A percentile compares a stretch with the other conserved stretches of the same genome.
Conservation (phyloP, 2,888 invertebrate genomes). For the Chalcis sispes region DNA sequence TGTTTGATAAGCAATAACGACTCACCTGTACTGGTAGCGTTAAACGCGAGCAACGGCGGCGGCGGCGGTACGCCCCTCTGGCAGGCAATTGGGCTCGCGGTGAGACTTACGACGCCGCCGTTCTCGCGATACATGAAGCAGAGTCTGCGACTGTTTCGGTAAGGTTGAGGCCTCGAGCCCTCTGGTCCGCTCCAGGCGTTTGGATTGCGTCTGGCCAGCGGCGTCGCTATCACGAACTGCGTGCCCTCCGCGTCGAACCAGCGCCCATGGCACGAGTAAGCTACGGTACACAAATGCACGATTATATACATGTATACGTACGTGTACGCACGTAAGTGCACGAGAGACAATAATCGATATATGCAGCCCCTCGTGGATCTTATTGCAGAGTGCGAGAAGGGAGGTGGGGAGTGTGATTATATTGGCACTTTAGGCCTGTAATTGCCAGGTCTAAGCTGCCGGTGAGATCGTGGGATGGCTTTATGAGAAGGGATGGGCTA, state of each 20-base stretch:
- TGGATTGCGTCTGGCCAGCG: slow-evolving; percentile 78
- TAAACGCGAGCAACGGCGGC: slow-evolving; percentile 80
- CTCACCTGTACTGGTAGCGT: slow-evolving; percentile 84
- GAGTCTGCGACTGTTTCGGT: slow-evolving; percentile 79
- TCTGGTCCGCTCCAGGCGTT: slow-evolving; percentile 70
- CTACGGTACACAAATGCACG: slow-evolving; percentile 77
- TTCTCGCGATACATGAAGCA: slow-evolving; percentile 87
- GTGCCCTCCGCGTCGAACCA: slow-evolving; percentile 89
- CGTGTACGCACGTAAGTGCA: neutral
- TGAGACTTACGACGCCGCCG: slow-evolving; percentile 74
- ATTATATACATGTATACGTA: neutral
- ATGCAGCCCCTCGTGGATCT: slow-evolving; percentile 20
- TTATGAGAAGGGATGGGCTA: slow-evolving; percentile 5
- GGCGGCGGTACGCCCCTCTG: slow-evolving; percentile 72
- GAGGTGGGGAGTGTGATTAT: neutral
- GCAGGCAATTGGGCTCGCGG: slow-evolving; percentile 74
- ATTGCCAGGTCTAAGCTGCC: slow-evolving; percentile 3
- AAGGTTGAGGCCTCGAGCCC: slow-evolving; percentile 73
- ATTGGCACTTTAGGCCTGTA: slow-evolving; percentile 22
- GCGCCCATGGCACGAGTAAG: slow-evolving; percentile 92
- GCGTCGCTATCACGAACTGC: slow-evolving; percentile 89
- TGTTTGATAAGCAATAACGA: too few species aligned
- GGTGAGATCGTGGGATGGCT: slow-evolving; percentile 12
- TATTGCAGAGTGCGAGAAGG: slow-evolving; percentile 8
- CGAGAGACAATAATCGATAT: neutral